These are phyloP conservation scores for Phoebastria nigripes DNA, from an alignment of 2,797 vertebrate genomes.

Conservation along the genomic window DNA sequence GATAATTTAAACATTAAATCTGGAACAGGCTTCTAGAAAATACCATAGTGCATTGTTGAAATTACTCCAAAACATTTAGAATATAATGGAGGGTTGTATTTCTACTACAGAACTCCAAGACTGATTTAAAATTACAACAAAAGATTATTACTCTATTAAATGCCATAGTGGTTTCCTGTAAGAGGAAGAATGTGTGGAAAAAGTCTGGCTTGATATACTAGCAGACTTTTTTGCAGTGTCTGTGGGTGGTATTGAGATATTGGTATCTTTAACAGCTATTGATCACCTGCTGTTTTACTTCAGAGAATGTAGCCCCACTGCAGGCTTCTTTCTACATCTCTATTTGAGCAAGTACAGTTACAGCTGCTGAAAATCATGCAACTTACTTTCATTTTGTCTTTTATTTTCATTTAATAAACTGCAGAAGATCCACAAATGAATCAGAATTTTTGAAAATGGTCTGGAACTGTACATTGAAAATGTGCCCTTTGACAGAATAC, in stretches of 20 bases:
- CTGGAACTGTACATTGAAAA: not conserved
- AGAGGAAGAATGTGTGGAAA: not conserved
- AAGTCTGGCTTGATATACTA: not conserved
- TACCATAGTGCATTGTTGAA: not conserved
- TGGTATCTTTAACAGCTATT: not conserved
- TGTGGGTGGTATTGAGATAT: not conserved
- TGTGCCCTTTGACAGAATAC: not conserved
- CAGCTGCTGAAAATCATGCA: not conserved
- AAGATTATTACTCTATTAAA: not conserved
- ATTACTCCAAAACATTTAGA: not conserved
- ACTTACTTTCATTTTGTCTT: not conserved
- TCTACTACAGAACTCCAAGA: not conserved
- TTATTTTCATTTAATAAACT: not conserved
- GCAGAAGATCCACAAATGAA: not conserved
- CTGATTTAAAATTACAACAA: slow-evolving; percentile 10
- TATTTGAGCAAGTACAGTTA: not conserved
- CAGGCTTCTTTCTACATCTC: not conserved
- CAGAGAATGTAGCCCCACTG: not conserved
- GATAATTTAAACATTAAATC: not conserved
- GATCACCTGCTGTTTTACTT: slow-evolving; percentile 25
- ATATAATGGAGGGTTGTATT: slow-evolving; percentile 16
- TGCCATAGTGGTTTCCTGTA: not conserved
- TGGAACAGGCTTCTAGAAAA: not conserved
- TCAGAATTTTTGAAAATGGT: not conserved
- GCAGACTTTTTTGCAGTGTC: not conserved